These are phyloP conservation scores for Cheilosia vernalis DNA, from an alignment of 2,888 invertebrate genomes.

Conservation along the genomic window DNA sequence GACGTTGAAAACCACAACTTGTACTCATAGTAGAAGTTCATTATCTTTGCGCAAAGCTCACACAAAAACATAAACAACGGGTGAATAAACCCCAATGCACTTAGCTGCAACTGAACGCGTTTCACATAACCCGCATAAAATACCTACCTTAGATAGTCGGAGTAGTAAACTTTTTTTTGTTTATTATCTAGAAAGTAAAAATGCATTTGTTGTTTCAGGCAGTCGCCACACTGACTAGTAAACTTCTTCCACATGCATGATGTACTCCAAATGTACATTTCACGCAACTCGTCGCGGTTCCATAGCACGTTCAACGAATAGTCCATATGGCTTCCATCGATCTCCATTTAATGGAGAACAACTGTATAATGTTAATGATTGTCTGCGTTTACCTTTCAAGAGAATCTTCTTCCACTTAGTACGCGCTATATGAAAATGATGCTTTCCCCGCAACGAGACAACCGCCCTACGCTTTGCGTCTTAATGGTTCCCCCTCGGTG, in stretches of 20 bases:
- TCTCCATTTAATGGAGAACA: conserved; percentile 34
- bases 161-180: conserved; percentile 2
- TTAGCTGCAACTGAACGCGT: conserved; percentile 24
- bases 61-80: conserved; percentile 50
- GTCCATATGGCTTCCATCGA: conserved; percentile 31
- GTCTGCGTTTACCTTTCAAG: conserved; percentile 12
- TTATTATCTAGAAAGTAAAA: conserved; percentile 43
- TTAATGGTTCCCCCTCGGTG: conserved; percentile 47
- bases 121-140: conserved; percentile 14
- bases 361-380: conserved; percentile 9
- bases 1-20: conserved; percentile 25
- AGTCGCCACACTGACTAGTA: conserved; percentile 1
- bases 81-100: conserved; percentile 50
- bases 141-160: background rate
- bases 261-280: conserved; percentile 27
- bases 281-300: conserved; percentile 40
- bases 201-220: conserved; percentile 25
- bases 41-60: conserved; percentile 19
- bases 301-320: conserved; percentile 1
- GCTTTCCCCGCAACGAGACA: background rate
- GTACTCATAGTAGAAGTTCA: conserved; percentile 28
- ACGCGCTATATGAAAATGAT: background rate
- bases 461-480: background rate
- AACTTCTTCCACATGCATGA: conserved; percentile 8
- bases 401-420: conserved; percentile 1